phyloP scores from a whole-genome alignment of 2,888 invertebrate genomes.

The Noctua fimbriata region DNA sequence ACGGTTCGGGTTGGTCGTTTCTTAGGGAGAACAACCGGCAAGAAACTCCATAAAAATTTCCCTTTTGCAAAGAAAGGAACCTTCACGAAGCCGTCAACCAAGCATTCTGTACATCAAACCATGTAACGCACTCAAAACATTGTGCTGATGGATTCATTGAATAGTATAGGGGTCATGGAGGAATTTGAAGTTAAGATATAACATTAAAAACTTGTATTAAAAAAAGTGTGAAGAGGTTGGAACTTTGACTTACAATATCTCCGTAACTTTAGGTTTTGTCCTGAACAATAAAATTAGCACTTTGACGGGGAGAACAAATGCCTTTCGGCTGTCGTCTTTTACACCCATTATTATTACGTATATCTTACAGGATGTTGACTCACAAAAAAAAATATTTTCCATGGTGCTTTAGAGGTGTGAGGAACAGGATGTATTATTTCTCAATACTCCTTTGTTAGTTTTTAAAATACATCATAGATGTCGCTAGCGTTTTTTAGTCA shows the following conservation, averaged over 20 bases:
- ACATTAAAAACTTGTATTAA: neutral
- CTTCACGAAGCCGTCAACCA: neutral
- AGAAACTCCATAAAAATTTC: no score
- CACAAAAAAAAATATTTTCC: neutral
- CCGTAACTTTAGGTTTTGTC: neutral
- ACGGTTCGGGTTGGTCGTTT: no score
- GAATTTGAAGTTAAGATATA: neutral
- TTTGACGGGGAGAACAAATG: neutral
- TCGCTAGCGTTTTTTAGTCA: neutral
- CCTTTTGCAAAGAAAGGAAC: neutral
- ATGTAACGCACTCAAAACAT: neutral
- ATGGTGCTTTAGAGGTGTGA: no score
- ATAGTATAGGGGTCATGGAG: neutral
- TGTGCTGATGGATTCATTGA: neutral
- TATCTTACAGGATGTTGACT: neutral
- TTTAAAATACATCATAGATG: neutral
- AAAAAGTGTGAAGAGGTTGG: neutral
- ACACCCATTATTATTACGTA: neutral
- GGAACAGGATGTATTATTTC: no score
- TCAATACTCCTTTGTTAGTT: neutral
- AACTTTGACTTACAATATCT: neutral
- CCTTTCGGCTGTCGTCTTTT: neutral
- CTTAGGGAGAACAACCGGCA: no score
- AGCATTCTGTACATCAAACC: neutral
- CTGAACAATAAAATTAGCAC: neutral